phyloP scores from a whole-genome alignment of 2,888 invertebrate species.

The Drepana falcataria region DNA sequence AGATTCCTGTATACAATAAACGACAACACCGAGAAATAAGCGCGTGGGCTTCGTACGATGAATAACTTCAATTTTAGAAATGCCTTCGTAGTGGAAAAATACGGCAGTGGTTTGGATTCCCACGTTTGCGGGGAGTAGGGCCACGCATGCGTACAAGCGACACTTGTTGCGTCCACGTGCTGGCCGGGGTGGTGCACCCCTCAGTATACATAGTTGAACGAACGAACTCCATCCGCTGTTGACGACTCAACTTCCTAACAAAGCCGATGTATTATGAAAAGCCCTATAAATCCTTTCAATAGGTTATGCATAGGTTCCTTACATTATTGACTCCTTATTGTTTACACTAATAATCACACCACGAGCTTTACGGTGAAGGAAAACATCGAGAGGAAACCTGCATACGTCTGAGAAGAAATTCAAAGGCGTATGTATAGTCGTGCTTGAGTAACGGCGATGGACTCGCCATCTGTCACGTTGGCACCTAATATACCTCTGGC shows the following conservation, averaged over 20 bases:
- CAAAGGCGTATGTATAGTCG: too few relatives aligned
- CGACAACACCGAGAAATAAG: too few relatives aligned
- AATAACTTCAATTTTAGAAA: not conserved
- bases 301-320: constrained; percentile 2
- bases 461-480: too few relatives aligned
- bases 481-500: too few relatives aligned
- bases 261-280: constrained; percentile 7
- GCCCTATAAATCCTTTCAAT: too few relatives aligned
- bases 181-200: constrained; percentile 12
- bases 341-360: too few relatives aligned
- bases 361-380: too few relatives aligned
- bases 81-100: constrained; percentile 54
- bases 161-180: constrained; percentile 73
- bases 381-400: too few relatives aligned
- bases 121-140: constrained; percentile 17
- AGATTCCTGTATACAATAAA: too few relatives aligned
- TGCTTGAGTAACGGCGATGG: too few relatives aligned
- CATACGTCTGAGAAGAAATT: too few relatives aligned
- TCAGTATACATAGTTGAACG: not conserved
- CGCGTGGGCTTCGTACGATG: not conserved
- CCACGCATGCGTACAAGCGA: constrained; percentile 49
- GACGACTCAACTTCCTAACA: constrained; percentile 14
- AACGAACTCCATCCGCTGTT: constrained; percentile 6
- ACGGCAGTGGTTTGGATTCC: constrained; percentile 39
- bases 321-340: not conserved